Conservation (phyloP, 1,140 invertebrate species). For the Drosophila gunungcola region DNA sequence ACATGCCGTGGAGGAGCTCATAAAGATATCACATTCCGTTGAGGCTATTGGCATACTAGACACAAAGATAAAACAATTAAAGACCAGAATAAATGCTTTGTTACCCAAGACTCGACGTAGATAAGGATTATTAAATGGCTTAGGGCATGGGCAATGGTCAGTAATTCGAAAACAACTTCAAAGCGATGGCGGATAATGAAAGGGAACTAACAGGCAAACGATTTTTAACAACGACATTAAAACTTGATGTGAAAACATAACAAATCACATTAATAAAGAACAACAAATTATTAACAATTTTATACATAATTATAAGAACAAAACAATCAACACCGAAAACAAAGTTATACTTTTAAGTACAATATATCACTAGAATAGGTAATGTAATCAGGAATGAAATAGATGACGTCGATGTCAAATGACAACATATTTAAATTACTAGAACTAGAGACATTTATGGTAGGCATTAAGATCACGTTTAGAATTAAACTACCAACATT, state of each 20-base stretch:
- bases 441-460: background rate
- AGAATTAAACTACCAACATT: background rate
- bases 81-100: background rate
- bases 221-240: background rate
- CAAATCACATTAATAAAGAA: conserved; percentile 1
- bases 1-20: background rate
- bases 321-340: background rate
- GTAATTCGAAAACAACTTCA: background rate
- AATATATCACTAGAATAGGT: too few relatives aligned
- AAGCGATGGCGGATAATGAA: conserved; percentile 1
- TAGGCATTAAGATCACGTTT: background rate
- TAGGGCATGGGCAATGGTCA: background rate
- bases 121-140: background rate
- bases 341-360: background rate
- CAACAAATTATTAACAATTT: background rate
- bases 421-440: background rate
- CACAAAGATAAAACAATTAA: background rate
- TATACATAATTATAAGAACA: conserved; percentile 3
- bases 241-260: background rate
- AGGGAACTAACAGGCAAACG: background rate
- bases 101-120: background rate
- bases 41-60: conserved; percentile 1
- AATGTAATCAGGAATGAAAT: background rate
- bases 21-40: background rate
- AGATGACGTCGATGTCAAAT: background rate